phyloP scores from a whole-genome alignment of 2,113 vertebrate species.

The Tympanuchus pallidicinctus region DNA sequence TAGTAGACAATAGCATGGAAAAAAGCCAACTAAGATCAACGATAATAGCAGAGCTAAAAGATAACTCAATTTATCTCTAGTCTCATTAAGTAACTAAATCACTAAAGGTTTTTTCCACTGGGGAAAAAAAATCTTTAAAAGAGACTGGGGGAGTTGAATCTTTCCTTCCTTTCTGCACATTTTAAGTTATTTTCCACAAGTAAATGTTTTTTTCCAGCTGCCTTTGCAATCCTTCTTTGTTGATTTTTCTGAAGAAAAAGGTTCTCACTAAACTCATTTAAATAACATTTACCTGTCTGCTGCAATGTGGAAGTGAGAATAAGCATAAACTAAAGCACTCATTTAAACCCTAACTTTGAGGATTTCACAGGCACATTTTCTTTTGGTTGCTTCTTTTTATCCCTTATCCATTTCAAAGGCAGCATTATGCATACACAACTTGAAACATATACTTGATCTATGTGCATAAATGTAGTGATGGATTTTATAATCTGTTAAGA shows the following conservation, averaged over 20 bases:
- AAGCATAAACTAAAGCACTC: background rate
- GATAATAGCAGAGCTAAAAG: background rate
- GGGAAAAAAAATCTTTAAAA: background rate
- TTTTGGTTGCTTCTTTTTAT: background rate
- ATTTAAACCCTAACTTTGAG: background rate
- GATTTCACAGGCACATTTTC: background rate
- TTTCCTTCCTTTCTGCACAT: background rate
- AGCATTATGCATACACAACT: background rate
- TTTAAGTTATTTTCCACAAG: background rate
- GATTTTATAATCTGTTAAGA: constrained; percentile 13
- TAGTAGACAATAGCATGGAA: background rate
- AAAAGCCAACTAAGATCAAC: background rate
- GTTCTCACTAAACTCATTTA: background rate
- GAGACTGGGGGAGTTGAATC: background rate
- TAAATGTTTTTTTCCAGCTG: background rate
- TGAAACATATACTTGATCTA: background rate
- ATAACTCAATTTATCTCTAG: background rate
- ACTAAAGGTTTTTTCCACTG: background rate
- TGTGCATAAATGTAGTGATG: background rate
- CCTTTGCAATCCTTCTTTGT: background rate
- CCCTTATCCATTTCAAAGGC: constrained; percentile 4
- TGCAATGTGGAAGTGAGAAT: background rate
- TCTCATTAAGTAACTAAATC: background rate
- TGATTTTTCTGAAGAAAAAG: background rate
- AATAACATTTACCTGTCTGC: background rate